Evolutionary conservation across 1,140 invertebrate genomes (phyloP), one percentile per base, ranked within the genome.

Genomic region (Euura saliciscinereae): DNA sequence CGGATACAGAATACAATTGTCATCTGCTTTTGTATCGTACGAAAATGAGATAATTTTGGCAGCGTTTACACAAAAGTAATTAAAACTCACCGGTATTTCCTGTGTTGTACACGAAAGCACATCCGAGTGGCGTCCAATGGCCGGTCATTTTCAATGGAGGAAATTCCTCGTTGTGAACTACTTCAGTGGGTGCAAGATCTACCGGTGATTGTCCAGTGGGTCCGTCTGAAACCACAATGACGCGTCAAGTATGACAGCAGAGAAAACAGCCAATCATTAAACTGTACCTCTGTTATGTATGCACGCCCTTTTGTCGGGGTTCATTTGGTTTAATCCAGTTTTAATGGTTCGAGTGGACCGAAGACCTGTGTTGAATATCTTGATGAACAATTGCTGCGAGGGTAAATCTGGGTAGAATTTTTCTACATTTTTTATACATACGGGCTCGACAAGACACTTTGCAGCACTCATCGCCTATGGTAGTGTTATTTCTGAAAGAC

Each of bases 141-240:
- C 82, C 82, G 51, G 77, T 80, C 2, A 84, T 64, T 8, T 74
- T 75, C 44, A 84, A 69, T 0, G 77, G 77, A 45, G 76, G 72
- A 74, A 76, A 78, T 73, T 64, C 74, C 8, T 69, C 75, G 2
- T n/a, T 8, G 64, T 44, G 70, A 10, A 75, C 76, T 10, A 76
- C 28, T n/a, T 46, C 65, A 46, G 82, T 78, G 2, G 74, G 73
- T 3, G 76, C 73, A 59, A 83, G 68, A 69, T 84, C 75, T 6
- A 84, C 80, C 2, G 82, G 82, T 42, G 82, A 80, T 71, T 79
- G 80, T 69, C 76, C 80, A 5, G 64, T 59, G 13, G 51, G 43
- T 70, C 28, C 11, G 11, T 65, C 13, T 2, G 64, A 59, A 46
- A 68, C 43, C 28, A 28, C 28, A 28, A 28, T 28, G 28, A 28